phyloP scores from a whole-genome alignment of 2,888 invertebrate species.

The Lycia hirtaria region DNA sequence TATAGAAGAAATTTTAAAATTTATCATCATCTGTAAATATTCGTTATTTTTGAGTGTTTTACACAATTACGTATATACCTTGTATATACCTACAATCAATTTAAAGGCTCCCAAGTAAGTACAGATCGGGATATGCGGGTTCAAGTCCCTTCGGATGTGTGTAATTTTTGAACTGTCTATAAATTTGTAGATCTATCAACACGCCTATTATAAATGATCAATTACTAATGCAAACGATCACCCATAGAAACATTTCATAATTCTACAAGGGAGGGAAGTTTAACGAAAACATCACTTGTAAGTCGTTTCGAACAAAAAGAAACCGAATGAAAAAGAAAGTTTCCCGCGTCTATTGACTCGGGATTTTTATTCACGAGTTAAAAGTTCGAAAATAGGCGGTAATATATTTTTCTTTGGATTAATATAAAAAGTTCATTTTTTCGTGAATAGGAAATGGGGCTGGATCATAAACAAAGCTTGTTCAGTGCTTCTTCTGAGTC shows the following conservation, averaged over 20 bases:
- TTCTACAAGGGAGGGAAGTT: slow-evolving; percentile 9
- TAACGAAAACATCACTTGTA: slow-evolving; percentile 28
- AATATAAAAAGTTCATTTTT: slow-evolving; percentile 13
- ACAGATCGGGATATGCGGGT: too few species aligned
- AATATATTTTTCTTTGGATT: slow-evolving; percentile 18
- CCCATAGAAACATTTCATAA: background rate
- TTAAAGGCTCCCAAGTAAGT: too few species aligned
- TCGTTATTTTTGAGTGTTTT: too few species aligned
- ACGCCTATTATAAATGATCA: background rate
- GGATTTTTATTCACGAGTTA: slow-evolving; percentile 19
- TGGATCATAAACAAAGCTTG: background rate
- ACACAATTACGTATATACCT: too few species aligned
- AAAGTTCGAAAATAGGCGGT: slow-evolving; percentile 20
- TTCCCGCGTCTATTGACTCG: slow-evolving; percentile 22
- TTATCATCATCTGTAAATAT: too few species aligned
- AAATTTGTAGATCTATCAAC: too few species aligned
- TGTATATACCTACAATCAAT: too few species aligned
- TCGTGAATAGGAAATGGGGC: background rate
- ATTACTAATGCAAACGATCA: background rate
- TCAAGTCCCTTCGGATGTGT: too few species aligned
- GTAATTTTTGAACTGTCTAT: too few species aligned
- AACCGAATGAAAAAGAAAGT: slow-evolving; percentile 33
- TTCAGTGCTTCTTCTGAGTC: background rate
- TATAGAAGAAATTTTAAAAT: too few species aligned
- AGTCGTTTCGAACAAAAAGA: slow-evolving; percentile 33